Conservation (phyloP, 2,797 vertebrate species). For the Kryptolebias ocellatus region DNA sequence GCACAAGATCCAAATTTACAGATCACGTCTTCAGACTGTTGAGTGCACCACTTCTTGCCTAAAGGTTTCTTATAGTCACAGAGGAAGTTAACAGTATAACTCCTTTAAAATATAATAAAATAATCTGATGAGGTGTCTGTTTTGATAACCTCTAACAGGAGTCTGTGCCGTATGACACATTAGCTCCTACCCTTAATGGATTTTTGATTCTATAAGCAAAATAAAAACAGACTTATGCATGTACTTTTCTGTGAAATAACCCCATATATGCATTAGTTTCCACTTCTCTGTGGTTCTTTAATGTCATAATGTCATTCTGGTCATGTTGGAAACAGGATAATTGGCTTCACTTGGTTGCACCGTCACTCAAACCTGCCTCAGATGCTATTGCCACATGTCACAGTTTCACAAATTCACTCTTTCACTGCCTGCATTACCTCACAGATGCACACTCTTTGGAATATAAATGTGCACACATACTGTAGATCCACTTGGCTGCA, state of each 20-base stretch:
- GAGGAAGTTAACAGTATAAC: neutral
- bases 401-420: conserved; percentile 21
- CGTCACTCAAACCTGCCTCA: conserved; percentile 54
- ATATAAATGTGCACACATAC: conserved; percentile 6
- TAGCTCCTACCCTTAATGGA: neutral
- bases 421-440: conserved; percentile 16
- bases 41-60: too few species aligned
- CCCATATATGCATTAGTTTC: conserved; percentile 1
- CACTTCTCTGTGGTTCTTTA: conserved; percentile 5
- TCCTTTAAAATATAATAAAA: neutral
- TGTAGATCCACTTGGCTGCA: conserved; percentile 20
- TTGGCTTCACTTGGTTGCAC: conserved; percentile 48
- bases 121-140: neutral
- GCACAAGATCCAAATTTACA: neutral
- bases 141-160: neutral
- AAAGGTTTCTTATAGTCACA: too few species aligned
- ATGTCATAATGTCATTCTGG: conserved; percentile 13
- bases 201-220: neutral
- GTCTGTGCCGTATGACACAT: neutral
- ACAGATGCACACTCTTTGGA: conserved; percentile 3
- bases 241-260: neutral
- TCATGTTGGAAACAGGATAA: conserved; percentile 42
- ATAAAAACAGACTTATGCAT: conserved; percentile 13
- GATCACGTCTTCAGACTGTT: neutral
- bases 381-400: conserved; percentile 21